Conservation (phyloP, 2,113 vertebrate genomes). For the Tachycineta bicolor region DNA sequence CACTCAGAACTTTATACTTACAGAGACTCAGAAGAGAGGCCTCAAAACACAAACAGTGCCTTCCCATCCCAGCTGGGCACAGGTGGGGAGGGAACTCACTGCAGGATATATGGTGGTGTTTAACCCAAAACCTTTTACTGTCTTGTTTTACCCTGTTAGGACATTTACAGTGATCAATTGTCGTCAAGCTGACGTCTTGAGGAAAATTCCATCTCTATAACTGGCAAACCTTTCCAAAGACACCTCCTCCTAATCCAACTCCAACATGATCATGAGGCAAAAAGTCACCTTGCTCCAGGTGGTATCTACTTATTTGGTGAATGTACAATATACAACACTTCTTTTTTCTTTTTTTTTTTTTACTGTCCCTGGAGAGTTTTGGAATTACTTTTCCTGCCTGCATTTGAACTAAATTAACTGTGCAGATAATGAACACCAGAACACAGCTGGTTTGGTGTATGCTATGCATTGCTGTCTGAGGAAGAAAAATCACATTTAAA, state of each 20-base stretch:
- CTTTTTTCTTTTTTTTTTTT: accelerated
- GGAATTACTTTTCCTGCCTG: neutral
- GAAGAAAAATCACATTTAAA: neutral
- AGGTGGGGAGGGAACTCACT: neutral
- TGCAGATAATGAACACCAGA: neutral
- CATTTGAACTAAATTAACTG: neutral
- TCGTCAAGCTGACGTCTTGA: neutral
- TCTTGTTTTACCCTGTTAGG: neutral
- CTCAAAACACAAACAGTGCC: neutral
- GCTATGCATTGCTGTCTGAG: neutral
- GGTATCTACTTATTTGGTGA: neutral
- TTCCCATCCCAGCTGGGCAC: neutral
- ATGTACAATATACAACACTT: neutral
- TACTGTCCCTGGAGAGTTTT: neutral
- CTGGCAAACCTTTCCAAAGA: neutral
- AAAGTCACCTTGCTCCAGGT: neutral
- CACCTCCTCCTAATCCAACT: neutral
- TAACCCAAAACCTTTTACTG: neutral
- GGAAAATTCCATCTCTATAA: neutral
- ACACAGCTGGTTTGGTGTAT: neutral
- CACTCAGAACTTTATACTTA: neutral
- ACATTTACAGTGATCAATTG: neutral
- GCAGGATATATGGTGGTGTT: neutral
- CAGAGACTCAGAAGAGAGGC: neutral
- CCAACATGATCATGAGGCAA: neutral